Evolutionary conservation across 2,797 vertebrate species (phyloP).

Genomic region (Rhabdophis nuchalis): DNA sequence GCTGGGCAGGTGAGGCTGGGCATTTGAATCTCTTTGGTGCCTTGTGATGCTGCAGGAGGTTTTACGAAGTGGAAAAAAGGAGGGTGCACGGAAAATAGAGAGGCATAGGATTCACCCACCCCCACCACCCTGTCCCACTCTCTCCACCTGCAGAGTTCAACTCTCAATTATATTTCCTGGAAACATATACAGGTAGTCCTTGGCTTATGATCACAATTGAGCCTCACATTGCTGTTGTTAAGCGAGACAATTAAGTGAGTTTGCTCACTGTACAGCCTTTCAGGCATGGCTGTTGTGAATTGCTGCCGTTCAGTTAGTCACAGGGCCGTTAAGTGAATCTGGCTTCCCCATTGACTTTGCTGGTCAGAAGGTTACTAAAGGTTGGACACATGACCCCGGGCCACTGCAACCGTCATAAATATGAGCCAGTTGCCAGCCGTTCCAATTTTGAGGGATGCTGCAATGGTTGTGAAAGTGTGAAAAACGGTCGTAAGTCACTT

Average conservation of each 20-base stretch:
- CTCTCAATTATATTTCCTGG: background rate
- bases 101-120: background rate
- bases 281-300: background rate
- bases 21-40: background rate
- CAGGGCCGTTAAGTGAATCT: background rate
- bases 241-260: background rate
- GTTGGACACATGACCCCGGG: background rate
- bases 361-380: background rate
- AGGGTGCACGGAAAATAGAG: too few species aligned
- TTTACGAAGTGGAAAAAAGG: background rate
- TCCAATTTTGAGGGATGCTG: background rate
- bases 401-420: background rate
- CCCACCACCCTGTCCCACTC: background rate
- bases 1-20: conserved; percentile 47
- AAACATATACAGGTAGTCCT: background rate
- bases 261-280: background rate
- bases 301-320: background rate
- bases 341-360: background rate
- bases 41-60: too few species aligned
- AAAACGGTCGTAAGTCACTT: background rate
- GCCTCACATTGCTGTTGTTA: background rate
- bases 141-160: background rate
- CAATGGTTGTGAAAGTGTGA: background rate
- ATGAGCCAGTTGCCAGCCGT: background rate
- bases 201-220: background rate